phyloP scores from a whole-genome alignment of 2,797 vertebrate genomes.

The Amphiprion clarkii region DNA sequence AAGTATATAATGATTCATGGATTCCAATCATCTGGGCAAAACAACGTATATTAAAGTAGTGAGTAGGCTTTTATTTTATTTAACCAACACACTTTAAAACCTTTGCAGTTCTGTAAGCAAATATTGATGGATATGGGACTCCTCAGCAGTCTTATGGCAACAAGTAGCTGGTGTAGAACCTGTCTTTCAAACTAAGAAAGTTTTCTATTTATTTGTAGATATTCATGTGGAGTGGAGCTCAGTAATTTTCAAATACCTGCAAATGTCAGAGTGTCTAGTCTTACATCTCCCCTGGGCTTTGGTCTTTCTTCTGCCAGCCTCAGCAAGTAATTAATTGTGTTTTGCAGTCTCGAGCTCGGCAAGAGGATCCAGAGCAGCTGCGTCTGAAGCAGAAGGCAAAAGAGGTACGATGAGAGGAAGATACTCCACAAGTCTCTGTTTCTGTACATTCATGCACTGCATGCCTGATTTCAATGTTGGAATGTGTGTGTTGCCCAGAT shows the following conservation, averaged over 20 bases:
- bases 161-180: neutral
- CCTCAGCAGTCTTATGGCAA: neutral
- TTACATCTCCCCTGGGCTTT: neutral
- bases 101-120: slow-evolving; percentile 1
- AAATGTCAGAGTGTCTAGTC: neutral
- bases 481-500: slow-evolving; percentile 86
- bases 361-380: slow-evolving; percentile 98
- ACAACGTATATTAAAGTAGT: too few relatives aligned
- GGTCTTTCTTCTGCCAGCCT: neutral
- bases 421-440: neutral
- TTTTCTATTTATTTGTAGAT: neutral
- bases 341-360: slow-evolving; percentile 94
- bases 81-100: too few relatives aligned
- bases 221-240: neutral
- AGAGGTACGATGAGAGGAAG: slow-evolving; percentile 87
- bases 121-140: neutral
- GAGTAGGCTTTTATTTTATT: too few relatives aligned
- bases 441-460: slow-evolving; percentile 7
- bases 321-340: slow-evolving; percentile 4
- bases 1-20: neutral
- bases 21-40: too few relatives aligned
- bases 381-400: slow-evolving; percentile 98
- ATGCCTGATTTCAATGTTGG: slow-evolving; percentile 18
- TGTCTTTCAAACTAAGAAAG: neutral
- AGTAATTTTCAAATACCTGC: neutral